Conservation (phyloP, 1,140 invertebrate species). For the Diorhabda elongata region DNA sequence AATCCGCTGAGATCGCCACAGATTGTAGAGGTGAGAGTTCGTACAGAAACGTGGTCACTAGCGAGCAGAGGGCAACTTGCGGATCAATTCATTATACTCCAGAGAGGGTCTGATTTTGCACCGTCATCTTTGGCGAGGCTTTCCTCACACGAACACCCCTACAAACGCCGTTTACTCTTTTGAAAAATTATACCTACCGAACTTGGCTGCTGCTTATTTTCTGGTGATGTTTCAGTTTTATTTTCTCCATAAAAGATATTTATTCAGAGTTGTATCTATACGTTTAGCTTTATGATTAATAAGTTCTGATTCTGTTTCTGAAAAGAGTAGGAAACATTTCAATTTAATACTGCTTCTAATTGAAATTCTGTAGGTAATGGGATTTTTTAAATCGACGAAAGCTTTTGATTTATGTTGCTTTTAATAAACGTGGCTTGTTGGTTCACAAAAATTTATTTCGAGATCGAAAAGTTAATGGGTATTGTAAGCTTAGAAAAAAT, state of each 20-base stretch:
- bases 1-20: slow-evolving; percentile 7
- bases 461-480: no score
- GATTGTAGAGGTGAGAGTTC: slow-evolving; percentile 36
- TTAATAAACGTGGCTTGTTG: no score
- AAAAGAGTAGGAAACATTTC: neutral
- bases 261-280: slow-evolving; percentile 2
- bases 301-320: neutral
- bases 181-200: slow-evolving; percentile 32
- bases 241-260: slow-evolving; percentile 8
- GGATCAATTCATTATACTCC: slow-evolving; percentile 43
- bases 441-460: no score
- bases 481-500: no score
- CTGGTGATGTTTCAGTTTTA: slow-evolving; percentile 20
- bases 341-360: neutral
- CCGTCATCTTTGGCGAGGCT: slow-evolving; percentile 31
- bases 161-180: slow-evolving; percentile 25
- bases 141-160: slow-evolving; percentile 17
- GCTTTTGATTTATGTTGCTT: no score
- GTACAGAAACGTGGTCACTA: neutral
- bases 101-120: slow-evolving; percentile 39
- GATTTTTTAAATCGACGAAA: neutral
- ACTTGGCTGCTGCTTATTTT: slow-evolving; percentile 5
- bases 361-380: neutral
- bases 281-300: slow-evolving; percentile 2
- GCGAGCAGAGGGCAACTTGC: slow-evolving; percentile 17